These are phyloP conservation scores for Tiliacea aurago DNA, from an alignment of 2,888 invertebrate genomes.

Conservation along the genomic window DNA sequence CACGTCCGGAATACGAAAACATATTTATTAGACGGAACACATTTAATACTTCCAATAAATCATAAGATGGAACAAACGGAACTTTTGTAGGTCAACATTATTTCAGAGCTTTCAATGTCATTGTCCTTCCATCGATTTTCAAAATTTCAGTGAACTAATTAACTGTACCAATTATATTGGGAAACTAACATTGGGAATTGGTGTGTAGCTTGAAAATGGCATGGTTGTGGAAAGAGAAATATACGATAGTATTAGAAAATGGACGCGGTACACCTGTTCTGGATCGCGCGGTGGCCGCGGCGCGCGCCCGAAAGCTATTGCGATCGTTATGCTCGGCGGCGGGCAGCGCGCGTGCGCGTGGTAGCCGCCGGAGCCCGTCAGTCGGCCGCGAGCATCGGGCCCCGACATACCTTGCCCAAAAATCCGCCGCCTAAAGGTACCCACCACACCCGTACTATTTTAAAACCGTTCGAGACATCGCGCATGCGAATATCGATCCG, in stretches of 20 bases:
- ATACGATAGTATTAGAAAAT: constrained; percentile 61
- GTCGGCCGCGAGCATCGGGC: constrained; percentile 66
- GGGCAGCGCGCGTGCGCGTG: constrained; percentile 69
- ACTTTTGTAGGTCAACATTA: constrained; percentile 47
- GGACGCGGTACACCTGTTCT: constrained; percentile 68
- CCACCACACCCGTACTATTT: constrained; percentile 81
- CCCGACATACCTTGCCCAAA: constrained; percentile 74
- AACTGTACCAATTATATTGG: constrained; percentile 6
- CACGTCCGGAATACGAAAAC: constrained; percentile 55
- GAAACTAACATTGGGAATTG: constrained; percentile 13
- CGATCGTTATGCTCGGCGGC: constrained; percentile 73
- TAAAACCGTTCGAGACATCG: constrained; percentile 79
- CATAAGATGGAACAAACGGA: constrained; percentile 39
- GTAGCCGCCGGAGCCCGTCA: constrained; percentile 63
- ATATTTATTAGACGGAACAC: constrained; percentile 62
- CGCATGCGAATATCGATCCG: constrained; percentile 88
- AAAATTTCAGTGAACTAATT: constrained; percentile 14
- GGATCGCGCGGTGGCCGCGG: constrained; percentile 54
- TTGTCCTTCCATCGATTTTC: constrained; percentile 43
- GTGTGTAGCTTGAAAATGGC: constrained; percentile 35
- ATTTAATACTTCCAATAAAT: constrained; percentile 60
- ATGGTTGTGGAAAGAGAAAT: constrained; percentile 46
- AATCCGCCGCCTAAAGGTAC: constrained; percentile 73
- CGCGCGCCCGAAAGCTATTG: constrained; percentile 60
- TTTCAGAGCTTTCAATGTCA: constrained; percentile 48